Percentiles rank a stretch among this genome's conserved stretches.
Evolutionary conservation across 2,113 vertebrate genomes (phyloP).

Genomic region (Rattus norvegicus): GRCr8 NC_086039.1:70024501-70025000

Average conservation of each 20-base stretch:
- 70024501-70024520: slow-evolving; percentile 33
- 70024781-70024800: slow-evolving; percentile 6
- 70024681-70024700: slow-evolving; percentile 50
- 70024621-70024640: not conserved
- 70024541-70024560: slow-evolving; percentile 28
- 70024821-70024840: slow-evolving; percentile 60
- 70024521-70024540: slow-evolving; percentile 43
- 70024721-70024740: slow-evolving; percentile 41
- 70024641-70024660: not conserved
- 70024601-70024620: not conserved
- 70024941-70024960: slow-evolving; percentile 2
- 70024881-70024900: slow-evolving; percentile 85
- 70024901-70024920: slow-evolving; percentile 57
- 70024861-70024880: slow-evolving; percentile 88
- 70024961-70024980: slow-evolving; percentile 9
- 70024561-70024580: not conserved
- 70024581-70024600: not conserved
- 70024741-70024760: slow-evolving; percentile 55
- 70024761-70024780: slow-evolving; percentile 5
- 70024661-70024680: slow-evolving; percentile 33
- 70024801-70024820: slow-evolving; percentile 44
- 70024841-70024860: slow-evolving; percentile 86
- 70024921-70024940: slow-evolving; percentile 56
- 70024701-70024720: slow-evolving; percentile 50
- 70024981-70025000: slow-evolving; percentile 40